Conservation (phyloP, 2,797 vertebrate genomes). For the Chrosomus eos region DNA sequence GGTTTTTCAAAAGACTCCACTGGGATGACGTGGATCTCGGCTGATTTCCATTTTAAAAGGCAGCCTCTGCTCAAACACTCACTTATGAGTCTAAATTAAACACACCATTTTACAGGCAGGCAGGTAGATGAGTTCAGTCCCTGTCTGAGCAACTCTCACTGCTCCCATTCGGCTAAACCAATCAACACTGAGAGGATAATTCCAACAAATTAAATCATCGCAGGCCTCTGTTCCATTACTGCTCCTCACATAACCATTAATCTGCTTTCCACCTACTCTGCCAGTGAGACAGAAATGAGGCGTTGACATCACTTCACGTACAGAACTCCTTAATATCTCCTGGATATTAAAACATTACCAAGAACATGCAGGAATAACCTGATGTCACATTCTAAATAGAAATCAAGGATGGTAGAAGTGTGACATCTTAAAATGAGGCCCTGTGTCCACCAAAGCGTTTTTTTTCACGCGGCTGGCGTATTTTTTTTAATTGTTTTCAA, state of each 20-base stretch:
- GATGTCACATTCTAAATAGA: constrained; percentile 5
- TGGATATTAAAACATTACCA: constrained; percentile 11
- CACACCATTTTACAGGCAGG: constrained; percentile 24
- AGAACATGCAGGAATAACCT: not conserved
- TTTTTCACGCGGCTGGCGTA: too few species aligned
- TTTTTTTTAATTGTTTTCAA: too few species aligned
- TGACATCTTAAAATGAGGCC: not conserved
- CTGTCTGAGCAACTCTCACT: constrained; percentile 39
- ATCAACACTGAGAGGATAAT: constrained; percentile 61
- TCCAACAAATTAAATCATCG: constrained; percentile 59
- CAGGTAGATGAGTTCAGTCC: constrained; percentile 44
- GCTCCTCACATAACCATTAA: constrained; percentile 37
- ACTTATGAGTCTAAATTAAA: constrained; percentile 42
- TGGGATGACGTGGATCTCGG: constrained; percentile 22
- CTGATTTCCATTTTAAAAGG: constrained; percentile 45
- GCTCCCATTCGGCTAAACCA: constrained; percentile 39
- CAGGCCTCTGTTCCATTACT: constrained; percentile 50
- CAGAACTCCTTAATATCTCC: constrained; percentile 10
- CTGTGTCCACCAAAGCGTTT: too few species aligned
- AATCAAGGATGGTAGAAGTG: not conserved
- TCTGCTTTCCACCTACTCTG: constrained; percentile 40
- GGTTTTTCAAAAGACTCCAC: constrained; percentile 32
- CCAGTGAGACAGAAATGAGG: constrained; percentile 29
- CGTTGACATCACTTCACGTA: constrained; percentile 30
- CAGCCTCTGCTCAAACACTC: constrained; percentile 33